These are phyloP conservation scores for Eustalomyia histrio DNA, from an alignment of 2,888 invertebrate genomes.

Conservation along the genomic window DNA sequence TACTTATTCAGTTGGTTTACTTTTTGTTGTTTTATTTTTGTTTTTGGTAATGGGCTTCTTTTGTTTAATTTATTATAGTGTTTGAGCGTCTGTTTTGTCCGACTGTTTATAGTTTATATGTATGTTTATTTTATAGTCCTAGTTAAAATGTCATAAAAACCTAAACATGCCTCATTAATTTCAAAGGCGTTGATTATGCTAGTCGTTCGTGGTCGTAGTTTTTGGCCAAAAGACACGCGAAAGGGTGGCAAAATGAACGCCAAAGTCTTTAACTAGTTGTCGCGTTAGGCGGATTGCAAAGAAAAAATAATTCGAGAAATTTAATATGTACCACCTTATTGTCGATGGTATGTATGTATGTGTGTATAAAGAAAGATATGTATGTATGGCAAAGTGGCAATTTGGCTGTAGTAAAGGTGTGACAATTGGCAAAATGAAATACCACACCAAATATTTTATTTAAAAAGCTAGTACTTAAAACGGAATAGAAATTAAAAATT, in stretches of 20 bases:
- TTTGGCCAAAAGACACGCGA: conserved; percentile 41
- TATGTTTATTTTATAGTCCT: conserved; percentile 71
- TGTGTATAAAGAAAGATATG: too few species aligned
- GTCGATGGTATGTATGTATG: conserved; percentile 31
- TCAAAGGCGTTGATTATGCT: conserved; percentile 71
- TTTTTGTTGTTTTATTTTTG: conserved; percentile 21
- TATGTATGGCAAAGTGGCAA: conserved; percentile 40
- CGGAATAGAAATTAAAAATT: conserved; percentile 45
- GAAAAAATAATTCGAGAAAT: conserved; percentile 30
- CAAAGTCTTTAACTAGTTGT: conserved; percentile 65
- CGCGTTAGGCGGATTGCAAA: conserved; percentile 18
- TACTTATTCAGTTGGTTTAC: conserved; percentile 41
- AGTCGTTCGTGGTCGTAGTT: conserved; percentile 33
- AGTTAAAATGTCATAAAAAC: conserved; percentile 80
- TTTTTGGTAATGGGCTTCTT: conserved; percentile 55
- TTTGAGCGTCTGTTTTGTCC: conserved; percentile 19
- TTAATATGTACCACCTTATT: background rate
- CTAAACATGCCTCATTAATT: conserved; percentile 80
- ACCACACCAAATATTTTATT: conserved; percentile 44
- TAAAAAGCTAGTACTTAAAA: conserved; percentile 9
- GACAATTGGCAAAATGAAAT: conserved; percentile 71
- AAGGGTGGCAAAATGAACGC: conserved; percentile 56
- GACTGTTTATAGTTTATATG: conserved; percentile 32
- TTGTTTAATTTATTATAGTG: conserved; percentile 54
- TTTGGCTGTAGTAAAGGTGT: conserved; percentile 76